Evolutionary conservation across 2,888 invertebrate genomes (phyloP).

Genomic region (Enchytraeus crypticus): DNA sequence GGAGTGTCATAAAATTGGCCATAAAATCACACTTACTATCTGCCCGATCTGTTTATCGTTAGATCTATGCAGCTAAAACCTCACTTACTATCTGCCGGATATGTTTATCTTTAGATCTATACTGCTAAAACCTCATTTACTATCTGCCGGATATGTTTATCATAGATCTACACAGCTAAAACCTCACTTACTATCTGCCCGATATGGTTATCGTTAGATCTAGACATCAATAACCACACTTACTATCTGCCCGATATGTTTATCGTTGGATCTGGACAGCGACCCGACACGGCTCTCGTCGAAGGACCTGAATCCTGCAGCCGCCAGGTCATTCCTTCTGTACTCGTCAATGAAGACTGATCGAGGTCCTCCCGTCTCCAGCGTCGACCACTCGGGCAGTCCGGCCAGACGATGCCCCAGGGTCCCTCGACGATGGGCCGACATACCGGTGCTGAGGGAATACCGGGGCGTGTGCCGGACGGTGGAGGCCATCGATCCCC

Average conservation of each 20-base stretch:
- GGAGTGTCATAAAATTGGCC: too few species aligned
- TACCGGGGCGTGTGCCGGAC: background rate
- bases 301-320: conserved; percentile 21
- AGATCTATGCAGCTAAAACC: background rate
- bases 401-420: too few species aligned
- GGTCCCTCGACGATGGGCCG: too few species aligned
- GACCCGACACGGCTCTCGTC: background rate
- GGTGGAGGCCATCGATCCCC: background rate
- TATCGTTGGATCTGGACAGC: background rate
- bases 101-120: too few species aligned
- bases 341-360: too few species aligned
- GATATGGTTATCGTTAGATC: conserved; percentile 22
- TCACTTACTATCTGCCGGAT: too few species aligned
- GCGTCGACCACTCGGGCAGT: too few species aligned
- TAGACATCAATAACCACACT: conserved; percentile 19
- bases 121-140: too few species aligned
- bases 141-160: too few species aligned
- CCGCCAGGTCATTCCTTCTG: conserved; percentile 23
- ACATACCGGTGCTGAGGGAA: too few species aligned
- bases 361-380: too few species aligned
- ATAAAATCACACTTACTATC: background rate
- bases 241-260: background rate
- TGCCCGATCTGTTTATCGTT: background rate
- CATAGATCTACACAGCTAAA: too few species aligned
- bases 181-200: background rate